Evolutionary conservation across 2,113 vertebrate species (phyloP).

Genomic region (Dissostichus mawsoni): DNA sequence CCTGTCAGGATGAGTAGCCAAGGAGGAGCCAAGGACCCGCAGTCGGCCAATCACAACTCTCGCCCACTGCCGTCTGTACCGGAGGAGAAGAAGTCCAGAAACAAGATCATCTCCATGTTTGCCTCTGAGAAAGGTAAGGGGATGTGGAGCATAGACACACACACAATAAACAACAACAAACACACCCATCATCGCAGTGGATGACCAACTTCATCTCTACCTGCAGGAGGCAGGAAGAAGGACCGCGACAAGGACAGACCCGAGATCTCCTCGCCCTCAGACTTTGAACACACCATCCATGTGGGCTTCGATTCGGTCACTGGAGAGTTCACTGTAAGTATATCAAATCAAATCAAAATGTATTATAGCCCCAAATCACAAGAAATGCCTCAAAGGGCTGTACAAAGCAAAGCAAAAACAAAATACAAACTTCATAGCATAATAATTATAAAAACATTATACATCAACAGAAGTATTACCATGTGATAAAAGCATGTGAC

Average conservation of each 20-base stretch:
- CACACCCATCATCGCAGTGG: neutral
- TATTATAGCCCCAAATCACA: neutral
- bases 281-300: slow-evolving; percentile 99
- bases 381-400: too few relatives aligned
- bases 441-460: too few relatives aligned
- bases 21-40: slow-evolving; percentile 90
- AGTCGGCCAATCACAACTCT: slow-evolving; percentile 91
- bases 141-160: too few relatives aligned
- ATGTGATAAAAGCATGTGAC: too few relatives aligned
- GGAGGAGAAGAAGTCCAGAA: slow-evolving; percentile 93
- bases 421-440: too few relatives aligned
- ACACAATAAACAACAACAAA: neutral
- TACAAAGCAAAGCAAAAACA: too few relatives aligned
- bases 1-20: slow-evolving; percentile 98
- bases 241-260: slow-evolving; percentile 93
- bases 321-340: slow-evolving; percentile 97
- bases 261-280: slow-evolving; percentile 98
- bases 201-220: slow-evolving; percentile 1
- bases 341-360: slow-evolving; percentile 24
- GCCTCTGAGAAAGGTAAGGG: slow-evolving; percentile 92
- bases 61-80: slow-evolving; percentile 96
- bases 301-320: slow-evolving; percentile 98
- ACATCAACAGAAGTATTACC: too few relatives aligned
- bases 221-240: slow-evolving; percentile 98
- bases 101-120: slow-evolving; percentile 98